These are phyloP conservation scores for Mesopsocus fuscifrons DNA, from an alignment of 2,888 invertebrate genomes.

Conservation along the genomic window DNA sequence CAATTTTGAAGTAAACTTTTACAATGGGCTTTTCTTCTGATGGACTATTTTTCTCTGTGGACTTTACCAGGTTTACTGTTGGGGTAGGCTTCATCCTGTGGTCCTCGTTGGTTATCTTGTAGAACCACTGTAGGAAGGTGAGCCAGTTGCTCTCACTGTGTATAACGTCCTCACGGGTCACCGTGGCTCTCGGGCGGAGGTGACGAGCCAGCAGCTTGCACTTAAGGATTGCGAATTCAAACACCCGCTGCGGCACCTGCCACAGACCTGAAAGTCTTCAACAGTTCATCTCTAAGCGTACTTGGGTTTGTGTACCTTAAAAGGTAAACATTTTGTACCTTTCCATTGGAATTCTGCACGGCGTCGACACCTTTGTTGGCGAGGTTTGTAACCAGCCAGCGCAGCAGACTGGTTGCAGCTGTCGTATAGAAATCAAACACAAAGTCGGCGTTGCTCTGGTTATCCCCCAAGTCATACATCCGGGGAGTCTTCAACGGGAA, in stretches of 20 bases:
- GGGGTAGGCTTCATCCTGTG: not conserved
- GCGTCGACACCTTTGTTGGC: not conserved
- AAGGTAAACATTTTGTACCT: not conserved
- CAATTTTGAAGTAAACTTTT: not conserved
- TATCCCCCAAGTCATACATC: not conserved
- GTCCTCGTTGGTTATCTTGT: conserved; percentile 1
- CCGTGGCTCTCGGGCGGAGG: too few relatives aligned
- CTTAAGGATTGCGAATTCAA: conserved; percentile 66
- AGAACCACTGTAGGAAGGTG: not conserved
- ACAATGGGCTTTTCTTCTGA: too few relatives aligned
- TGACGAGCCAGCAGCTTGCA: conserved; percentile 30
- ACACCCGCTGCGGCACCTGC: conserved; percentile 48
- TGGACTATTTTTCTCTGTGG: too few relatives aligned
- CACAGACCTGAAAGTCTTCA: too few relatives aligned
- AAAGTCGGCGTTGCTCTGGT: not conserved
- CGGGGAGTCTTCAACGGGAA: not conserved
- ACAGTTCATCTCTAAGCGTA: too few relatives aligned
- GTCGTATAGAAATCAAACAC: not conserved
- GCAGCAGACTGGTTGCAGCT: not conserved
- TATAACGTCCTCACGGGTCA: too few relatives aligned
- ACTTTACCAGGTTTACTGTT: too few relatives aligned
- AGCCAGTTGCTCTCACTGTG: too few relatives aligned
- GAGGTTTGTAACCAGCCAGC: not conserved
- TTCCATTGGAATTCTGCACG: not conserved
- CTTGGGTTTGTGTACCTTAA: too few relatives aligned